Evolutionary conservation across 2,113 vertebrate genomes (phyloP).

Genomic region (Syrrhaptes paradoxus): DNA sequence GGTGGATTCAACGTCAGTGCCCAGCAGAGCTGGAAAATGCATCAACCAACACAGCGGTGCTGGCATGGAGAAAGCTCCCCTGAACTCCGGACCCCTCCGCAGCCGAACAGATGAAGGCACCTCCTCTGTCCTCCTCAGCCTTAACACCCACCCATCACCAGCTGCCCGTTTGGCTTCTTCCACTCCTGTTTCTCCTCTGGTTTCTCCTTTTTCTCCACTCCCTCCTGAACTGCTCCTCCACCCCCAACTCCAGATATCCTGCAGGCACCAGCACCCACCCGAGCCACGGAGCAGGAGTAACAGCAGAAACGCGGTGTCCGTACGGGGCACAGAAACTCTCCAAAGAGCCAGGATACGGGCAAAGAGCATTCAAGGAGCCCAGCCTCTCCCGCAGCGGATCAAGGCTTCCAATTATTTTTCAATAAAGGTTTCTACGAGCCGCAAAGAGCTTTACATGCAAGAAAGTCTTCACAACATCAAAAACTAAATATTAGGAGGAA

Average conservation of each 20-base stretch:
- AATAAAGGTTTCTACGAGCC: background rate
- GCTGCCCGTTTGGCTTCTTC: background rate
- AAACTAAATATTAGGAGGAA: background rate
- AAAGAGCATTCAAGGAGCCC: background rate
- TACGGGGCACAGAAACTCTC: background rate
- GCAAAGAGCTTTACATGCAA: background rate
- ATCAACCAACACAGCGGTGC: background rate
- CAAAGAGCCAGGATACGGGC: background rate
- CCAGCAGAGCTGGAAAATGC: background rate
- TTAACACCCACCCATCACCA: background rate
- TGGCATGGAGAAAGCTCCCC: background rate
- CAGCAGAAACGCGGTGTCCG: rapidly evolving
- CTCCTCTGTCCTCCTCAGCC: background rate
- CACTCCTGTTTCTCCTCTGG: background rate
- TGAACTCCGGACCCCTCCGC: background rate
- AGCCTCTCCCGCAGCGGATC: background rate
- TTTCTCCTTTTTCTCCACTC: background rate
- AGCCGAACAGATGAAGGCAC: background rate
- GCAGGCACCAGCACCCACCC: background rate
- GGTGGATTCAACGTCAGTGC: background rate
- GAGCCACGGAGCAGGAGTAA: background rate
- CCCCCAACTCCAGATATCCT: background rate
- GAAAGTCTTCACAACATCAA: background rate
- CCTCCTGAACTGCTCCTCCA: background rate
- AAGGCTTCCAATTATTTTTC: background rate